Evolutionary conservation across 1,140 invertebrate species (phyloP).

Genomic region (Brachionus manjavacas): DNA sequence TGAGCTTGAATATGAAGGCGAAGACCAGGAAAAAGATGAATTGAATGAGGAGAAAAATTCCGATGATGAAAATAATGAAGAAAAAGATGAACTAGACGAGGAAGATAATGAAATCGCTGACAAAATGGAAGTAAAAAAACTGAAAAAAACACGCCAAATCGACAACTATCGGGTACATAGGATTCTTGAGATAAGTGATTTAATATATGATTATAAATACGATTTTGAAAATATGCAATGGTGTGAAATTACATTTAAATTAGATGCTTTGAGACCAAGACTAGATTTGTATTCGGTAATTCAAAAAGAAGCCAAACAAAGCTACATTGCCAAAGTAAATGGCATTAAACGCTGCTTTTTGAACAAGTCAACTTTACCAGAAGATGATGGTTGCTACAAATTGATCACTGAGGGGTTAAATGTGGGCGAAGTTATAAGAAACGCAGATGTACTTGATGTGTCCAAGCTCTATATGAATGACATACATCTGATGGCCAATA

Average conservation of each 20-base stretch:
- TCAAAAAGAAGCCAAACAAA: conserved; percentile 34
- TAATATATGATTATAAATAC: conserved; percentile 68
- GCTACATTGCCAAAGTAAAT: conserved; percentile 10
- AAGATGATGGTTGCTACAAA: conserved; percentile 57
- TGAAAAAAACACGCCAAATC: conserved; percentile 38
- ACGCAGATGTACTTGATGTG: conserved; percentile 65
- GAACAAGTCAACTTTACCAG: conserved; percentile 67
- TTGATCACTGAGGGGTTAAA: conserved; percentile 89
- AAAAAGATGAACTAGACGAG: conserved; percentile 61
- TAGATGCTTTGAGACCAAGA: conserved; percentile 8
- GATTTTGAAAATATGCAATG: conserved; percentile 69
- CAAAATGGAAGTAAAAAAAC: conserved; percentile 30
- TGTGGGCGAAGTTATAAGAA: conserved; percentile 60
- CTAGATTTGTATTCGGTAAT: conserved; percentile 37
- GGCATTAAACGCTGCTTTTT: conserved; percentile 36
- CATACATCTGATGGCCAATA: conserved; percentile 77
- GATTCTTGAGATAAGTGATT: conserved; percentile 21
- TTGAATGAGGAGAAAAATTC: conserved; percentile 48
- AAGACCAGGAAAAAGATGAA: conserved; percentile 44
- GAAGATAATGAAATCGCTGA: conserved; percentile 62
- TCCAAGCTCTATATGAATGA: conserved; percentile 86
- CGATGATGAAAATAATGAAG: conserved; percentile 54
- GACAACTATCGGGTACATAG: background rate
- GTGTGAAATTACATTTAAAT: conserved; percentile 67
- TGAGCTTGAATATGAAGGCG: conserved; percentile 43